Evolutionary conservation across 2,113 vertebrate species (phyloP), one percentile per base, ranked within the genome.

Genomic region (Pterocles orientalis): DNA sequence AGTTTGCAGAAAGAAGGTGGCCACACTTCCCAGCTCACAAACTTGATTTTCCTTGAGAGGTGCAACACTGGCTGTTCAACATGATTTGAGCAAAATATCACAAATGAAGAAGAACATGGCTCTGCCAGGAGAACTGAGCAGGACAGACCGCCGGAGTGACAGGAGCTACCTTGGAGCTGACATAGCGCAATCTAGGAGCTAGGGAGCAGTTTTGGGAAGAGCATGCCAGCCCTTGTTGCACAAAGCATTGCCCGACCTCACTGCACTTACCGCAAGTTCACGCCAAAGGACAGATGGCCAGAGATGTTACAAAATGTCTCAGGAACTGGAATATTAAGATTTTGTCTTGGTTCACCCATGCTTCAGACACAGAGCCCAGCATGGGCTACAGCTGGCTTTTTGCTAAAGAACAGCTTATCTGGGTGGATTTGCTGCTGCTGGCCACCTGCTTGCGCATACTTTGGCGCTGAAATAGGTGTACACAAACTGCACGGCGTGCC

Each of bases 261-360:
- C 26, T 76, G 39, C 26, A 33, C 36, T 93, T 82, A 82, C 82
- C 62, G 3, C 82, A 93, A 87, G 57, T 26, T 31, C 70, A 77
- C 2, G 2, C n/a, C 81, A 65, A 82, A 91, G 82, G 66, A 85
- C 96, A 96, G 93, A 94, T 95, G 94, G 82, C 87, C 10, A 1
- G 90, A 94, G 90, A 62, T 28, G 23, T 92, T 92, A 66, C 39
- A 87, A 96, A 95, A 95, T 73, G 20, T 65, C 82, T 91, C 82
- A 90, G 87, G 81, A 95, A 79, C 72, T 60, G 80, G 72, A 75
- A 92, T 79, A 82, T 94, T 82, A 85, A 90, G 54, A 91, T 87
- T 95, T 94, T 53, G 89, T 95, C 87, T 94, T 5, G 0, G 39
- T 91, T 87, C 9, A 9, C 36, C 61, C 54, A 1, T 19, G 73